Conservation (phyloP, 1,140 invertebrate species). For the Bombus difficillimus region DNA sequence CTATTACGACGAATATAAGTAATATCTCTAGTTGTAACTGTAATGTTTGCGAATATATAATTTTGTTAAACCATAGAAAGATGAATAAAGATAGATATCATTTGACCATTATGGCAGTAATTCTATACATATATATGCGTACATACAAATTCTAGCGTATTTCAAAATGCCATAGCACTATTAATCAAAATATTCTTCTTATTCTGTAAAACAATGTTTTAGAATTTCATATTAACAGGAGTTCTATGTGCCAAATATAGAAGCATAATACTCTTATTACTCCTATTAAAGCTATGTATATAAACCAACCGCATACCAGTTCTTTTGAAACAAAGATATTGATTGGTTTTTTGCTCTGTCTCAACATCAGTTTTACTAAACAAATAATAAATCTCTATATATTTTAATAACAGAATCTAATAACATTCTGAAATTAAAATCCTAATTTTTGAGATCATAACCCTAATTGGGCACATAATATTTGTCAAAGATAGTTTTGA, state of each 20-base stretch:
- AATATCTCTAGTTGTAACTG: not conserved
- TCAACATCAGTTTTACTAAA: not conserved
- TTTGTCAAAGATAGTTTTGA: not conserved
- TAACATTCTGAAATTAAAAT: not conserved
- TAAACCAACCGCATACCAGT: not conserved
- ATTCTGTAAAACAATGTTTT: not conserved
- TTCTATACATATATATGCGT: not conserved
- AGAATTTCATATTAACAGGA: not conserved
- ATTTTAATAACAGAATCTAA: not conserved
- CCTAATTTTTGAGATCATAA: too few species aligned
- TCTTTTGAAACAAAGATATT: not conserved
- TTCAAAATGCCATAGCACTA: not conserved
- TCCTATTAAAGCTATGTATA: not conserved
- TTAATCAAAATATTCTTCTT: not conserved
- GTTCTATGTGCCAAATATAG: too few species aligned
- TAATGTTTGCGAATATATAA: slow-evolving; percentile 15
- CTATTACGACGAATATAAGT: not conserved
- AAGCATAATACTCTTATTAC: not conserved
- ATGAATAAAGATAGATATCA: slow-evolving; percentile 16
- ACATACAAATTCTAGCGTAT: not conserved
- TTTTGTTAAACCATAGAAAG: slow-evolving; percentile 34
- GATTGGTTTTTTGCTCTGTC: not conserved
- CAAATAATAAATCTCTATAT: not conserved
- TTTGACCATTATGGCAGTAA: slow-evolving; percentile 20
- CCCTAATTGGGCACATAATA: not conserved